Percentiles rank a stretch among this genome's conserved stretches.
Evolutionary conservation across 2,888 invertebrate genomes (phyloP).

Genomic region (Drosophila picticornis): DNA sequence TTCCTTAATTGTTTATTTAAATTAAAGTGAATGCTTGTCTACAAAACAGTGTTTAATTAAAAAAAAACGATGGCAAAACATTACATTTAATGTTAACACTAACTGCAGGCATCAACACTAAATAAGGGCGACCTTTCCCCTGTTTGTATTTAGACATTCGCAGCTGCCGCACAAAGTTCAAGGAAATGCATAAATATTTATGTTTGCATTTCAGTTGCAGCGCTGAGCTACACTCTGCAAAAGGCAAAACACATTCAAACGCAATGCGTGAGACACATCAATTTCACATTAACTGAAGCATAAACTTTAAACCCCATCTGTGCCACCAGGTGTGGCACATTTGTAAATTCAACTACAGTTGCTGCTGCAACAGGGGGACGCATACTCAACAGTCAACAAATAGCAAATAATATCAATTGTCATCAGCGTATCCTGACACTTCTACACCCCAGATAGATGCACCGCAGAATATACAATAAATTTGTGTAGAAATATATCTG

Average conservation of each 20-base stretch:
- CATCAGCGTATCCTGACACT: slow-evolving; percentile 57
- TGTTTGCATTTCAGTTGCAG: background rate
- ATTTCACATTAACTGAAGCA: background rate
- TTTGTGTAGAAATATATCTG: slow-evolving; percentile 36
- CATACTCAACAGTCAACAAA: background rate
- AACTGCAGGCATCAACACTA: background rate
- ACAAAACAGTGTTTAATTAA: background rate
- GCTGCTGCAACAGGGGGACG: background rate
- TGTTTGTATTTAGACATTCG: background rate
- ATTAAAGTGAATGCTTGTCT: background rate
- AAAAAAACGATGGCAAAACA: background rate
- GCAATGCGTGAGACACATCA: background rate
- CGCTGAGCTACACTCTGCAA: background rate
- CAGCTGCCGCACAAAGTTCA: background rate
- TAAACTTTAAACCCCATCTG: background rate
- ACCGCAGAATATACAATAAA: slow-evolving; percentile 26
- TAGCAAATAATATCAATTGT: slow-evolving; percentile 77
- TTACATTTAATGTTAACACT: background rate
- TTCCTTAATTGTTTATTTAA: background rate
- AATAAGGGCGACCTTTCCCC: background rate
- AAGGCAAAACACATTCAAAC: background rate
- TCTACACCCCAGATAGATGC: slow-evolving; percentile 11
- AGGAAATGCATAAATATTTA: background rate
- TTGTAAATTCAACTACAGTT: background rate
- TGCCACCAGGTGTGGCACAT: background rate